Evolutionary conservation across 2,888 invertebrate genomes (phyloP), one percentile per base, ranked within the genome.

Genomic region (Trachelus stipa): DNA sequence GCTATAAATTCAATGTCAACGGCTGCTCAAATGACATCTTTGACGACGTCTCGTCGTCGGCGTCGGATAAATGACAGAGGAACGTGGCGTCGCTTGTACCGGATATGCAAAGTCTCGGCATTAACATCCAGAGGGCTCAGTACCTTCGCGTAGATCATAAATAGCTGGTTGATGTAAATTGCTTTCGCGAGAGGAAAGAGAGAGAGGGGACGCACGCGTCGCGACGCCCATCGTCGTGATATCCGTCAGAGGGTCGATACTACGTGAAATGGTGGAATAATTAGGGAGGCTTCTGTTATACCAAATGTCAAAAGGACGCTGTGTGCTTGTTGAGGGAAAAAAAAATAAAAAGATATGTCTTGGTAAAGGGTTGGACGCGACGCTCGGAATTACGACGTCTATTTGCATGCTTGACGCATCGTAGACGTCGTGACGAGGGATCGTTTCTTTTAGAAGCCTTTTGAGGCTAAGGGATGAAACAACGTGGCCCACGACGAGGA

Each of bases 401-500:
- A 23, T 56, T 56, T 23, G 23, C 23, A 9, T 23, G 23, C 23
- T 23, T 15, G 56, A 2, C 23, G 56, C 56, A 9, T 56, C 56
- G 15, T 56, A 23, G 56, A 56, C 23, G 56, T 23, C 56, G 56
- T 56, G 56, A 56, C 68, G 68, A 77, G 75, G 69, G 71, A 15
- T 56, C 74, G 23, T 69, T 77, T 31, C 76, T 73, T 78, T 73
- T 73, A 77, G 83, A 85, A 87, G 81, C 83, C 84, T 81, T 81
- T 81, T 73, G 82, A 83, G 82, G 80, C 80, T 83, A 69, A 34
- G 9, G 34, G 74, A 75, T 68, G 73, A 74, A 87, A 83, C 86
- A 87, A 81, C 87, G 87, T 78, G 83, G 87, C 68, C 87, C 87
- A 77, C 85, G 85, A 77, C 86, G 86, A 74, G 81, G 82, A 37